A percentile compares a stretch with the other conserved stretches of the same genome.
Conservation (phyloP, 2,888 invertebrate genomes). For the Euspilapteryx auroguttella region DNA sequence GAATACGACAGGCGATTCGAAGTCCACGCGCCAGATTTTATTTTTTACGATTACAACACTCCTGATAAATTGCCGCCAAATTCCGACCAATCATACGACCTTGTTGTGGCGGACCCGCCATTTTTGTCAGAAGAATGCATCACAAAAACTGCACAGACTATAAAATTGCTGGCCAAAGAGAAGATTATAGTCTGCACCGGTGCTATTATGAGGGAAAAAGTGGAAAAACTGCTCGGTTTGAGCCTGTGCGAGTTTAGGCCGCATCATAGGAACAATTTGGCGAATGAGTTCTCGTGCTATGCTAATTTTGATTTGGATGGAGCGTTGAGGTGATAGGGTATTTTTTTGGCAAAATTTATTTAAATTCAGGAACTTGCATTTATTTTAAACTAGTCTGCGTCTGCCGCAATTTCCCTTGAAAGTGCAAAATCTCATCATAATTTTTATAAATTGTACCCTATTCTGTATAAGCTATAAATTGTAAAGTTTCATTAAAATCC, state of each 20-base stretch:
- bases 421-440: no score
- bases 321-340: conserved; percentile 20
- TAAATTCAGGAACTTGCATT: no score
- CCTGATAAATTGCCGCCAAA: conserved; percentile 70
- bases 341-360: not conserved
- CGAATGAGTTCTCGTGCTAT: conserved; percentile 91
- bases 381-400: no score
- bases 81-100: conserved; percentile 66
- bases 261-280: conserved; percentile 84
- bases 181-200: conserved; percentile 89
- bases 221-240: conserved; percentile 64
- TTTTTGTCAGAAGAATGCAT: conserved; percentile 93
- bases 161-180: conserved; percentile 71
- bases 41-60: conserved; percentile 85
- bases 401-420: no score
- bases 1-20: conserved; percentile 88
- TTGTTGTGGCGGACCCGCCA: conserved; percentile 93
- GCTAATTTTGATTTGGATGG: conserved; percentile 80
- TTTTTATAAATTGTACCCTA: no score
- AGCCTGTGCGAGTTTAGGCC: conserved; percentile 74
- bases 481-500: no score
- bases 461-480: no score
- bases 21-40: conserved; percentile 75
- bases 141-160: conserved; percentile 76
- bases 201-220: conserved; percentile 75